Base-by-base conservation (phyloP, 1,140 invertebrate species). In the Atta cephalotes region DNA sequence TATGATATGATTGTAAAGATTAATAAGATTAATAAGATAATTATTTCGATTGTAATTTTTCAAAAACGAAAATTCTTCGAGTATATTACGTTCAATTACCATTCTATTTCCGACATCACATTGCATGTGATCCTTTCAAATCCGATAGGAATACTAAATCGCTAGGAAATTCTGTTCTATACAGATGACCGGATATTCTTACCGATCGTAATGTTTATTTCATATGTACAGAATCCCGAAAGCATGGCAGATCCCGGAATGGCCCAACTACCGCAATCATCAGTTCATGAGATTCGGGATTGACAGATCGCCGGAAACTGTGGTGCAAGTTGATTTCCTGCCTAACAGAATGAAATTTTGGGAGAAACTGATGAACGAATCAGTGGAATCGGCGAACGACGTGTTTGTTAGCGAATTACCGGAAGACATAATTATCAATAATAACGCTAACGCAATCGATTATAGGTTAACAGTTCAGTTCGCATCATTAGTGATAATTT, bases 281-380 rank as follows among this genome's bases (percentile, higher is more conserved):
- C 35, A 87, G 86, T 93, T 91, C 84, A 92, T 94, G 90, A 89
- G 71, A 87, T 87, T 95, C 56, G 93, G 93, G 31, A 49, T 53
- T n/a, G 92, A 81, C 16, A 91, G 39, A 77, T 86, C 77, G 28
- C 82, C 93, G 56, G 82, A 92, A 58, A 80, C 84, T 21, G 82
- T 79, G 2, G 91, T 94, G 87, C 25, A 91, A 62, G n/a, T 74
- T 3, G 76, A 92, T 76, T 93, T 93, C 65, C 78, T 93, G 10
- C 65, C 87, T 1, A 84, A 88, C 0, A 91, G 91, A 84, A 94
- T 94, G 92, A 63, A 76, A 45, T 95, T 95, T 58, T 95, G 94
- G 93, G 68, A 89, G 9, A 72, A 91, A 56, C 49, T 93, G 25
- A 85, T 58, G 63, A 21, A 35, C 3, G 62, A 39, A 31, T n/a